Evolutionary conservation across 2,888 invertebrate genomes (phyloP), one percentile per base, ranked within the genome.

Genomic region (Candidula unifasciata): DNA sequence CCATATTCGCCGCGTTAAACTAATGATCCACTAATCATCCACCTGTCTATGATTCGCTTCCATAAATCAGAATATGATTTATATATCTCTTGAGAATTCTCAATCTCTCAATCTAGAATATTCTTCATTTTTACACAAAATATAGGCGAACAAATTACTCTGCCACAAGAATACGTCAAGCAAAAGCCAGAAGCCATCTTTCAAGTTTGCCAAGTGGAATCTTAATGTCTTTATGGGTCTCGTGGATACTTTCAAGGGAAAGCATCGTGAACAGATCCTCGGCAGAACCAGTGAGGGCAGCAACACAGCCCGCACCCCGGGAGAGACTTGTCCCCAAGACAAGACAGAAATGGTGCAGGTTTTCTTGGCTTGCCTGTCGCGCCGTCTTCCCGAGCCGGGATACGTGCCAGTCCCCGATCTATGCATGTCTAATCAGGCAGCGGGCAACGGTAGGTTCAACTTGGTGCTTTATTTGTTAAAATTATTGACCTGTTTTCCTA

Each of bases 91-190:
- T n/a, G n/a, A n/a, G n/a, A n/a, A n/a, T n/a, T n/a, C n/a, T n/a
- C n/a, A n/a, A n/a, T n/a, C n/a, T n/a, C n/a, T n/a, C n/a, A n/a
- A n/a, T n/a, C n/a, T n/a, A n/a, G n/a, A n/a, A n/a, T n/a, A n/a
- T n/a, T n/a, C n/a, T n/a, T n/a, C n/a, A n/a, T n/a, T n/a, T n/a
- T n/a, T n/a, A n/a, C n/a, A 44, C 44, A 8, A 44, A n/a, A 27
- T 18, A 10, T 52, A 80, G 80, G 80, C 80, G 5, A 69, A 80
- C 30, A 27, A 13, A 27, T 24, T 69, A 2, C 80, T 80, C n/a
- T 16, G 18, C 18, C 69, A 44, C 33, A 33, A 60, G n/a, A 3
- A 52, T 33, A 33, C 27, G 0, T 18, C 10, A 0, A 24, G 30
- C 10, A 30, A 24, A 3, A 30, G 24, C 44, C 27, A 27, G 16